Evolutionary conservation across 1,140 invertebrate species (phyloP).

Genomic region (Bursaphelenchus mucronatus): DNA sequence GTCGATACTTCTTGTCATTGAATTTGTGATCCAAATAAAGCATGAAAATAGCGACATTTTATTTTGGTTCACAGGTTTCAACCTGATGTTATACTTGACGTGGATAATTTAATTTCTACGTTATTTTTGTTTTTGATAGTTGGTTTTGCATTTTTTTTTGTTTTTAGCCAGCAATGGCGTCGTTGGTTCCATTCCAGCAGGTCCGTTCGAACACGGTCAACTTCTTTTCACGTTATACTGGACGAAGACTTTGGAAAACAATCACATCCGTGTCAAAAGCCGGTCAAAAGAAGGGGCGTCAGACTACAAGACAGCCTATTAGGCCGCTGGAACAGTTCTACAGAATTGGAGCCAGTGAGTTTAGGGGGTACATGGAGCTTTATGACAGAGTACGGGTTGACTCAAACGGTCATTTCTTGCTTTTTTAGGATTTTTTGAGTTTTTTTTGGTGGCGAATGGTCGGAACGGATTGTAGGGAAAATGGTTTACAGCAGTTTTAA

Average conservation of each 20-base stretch:
- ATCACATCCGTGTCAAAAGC: conserved; percentile 90
- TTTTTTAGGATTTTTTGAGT: conserved; percentile 1
- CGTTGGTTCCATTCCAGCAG: conserved; percentile 4
- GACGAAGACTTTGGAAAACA: conserved; percentile 83
- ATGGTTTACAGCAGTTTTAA: too few relatives aligned
- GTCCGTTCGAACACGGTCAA: conserved; percentile 54
- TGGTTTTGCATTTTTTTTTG: conserved; percentile 9
- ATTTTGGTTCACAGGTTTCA: too few relatives aligned
- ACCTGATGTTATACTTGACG: neutral
- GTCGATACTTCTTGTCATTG: too few relatives aligned
- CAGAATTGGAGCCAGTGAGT: conserved; percentile 69
- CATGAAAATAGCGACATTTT: too few relatives aligned
- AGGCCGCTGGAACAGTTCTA: conserved; percentile 87
- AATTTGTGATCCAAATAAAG: too few relatives aligned
- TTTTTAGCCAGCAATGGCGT: conserved; percentile 1
- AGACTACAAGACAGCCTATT: conserved; percentile 72
- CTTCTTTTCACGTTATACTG: conserved; percentile 64
- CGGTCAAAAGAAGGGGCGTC: conserved; percentile 85
- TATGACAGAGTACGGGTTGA: too few relatives aligned
- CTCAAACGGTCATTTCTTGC: neutral
- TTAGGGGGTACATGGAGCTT: neutral
- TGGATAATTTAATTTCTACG: neutral
- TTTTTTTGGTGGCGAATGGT: neutral
- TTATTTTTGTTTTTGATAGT: conserved; percentile 9
- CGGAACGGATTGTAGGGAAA: neutral